Base-by-base conservation (phyloP, 2,797 vertebrate genomes). In the Gambelia wislizenii region DNA sequence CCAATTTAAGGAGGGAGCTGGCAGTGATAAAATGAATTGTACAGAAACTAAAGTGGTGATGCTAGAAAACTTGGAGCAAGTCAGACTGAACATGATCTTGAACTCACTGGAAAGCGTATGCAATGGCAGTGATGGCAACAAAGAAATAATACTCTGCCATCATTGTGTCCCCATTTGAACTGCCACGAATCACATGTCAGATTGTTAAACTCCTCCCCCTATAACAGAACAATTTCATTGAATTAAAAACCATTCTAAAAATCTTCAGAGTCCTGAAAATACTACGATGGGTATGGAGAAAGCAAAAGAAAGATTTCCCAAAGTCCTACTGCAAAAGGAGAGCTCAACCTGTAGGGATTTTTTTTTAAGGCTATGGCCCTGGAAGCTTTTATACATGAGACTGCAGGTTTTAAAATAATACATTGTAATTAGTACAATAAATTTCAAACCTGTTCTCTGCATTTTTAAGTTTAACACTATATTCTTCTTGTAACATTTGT, bases 401-500 rank as follows among this genome's bases (percentile, higher is more conserved):
- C 6, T 36, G 72, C 44, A 83, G 33, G 5, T 9, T 25, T 70
- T 52, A 10, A 49, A 44, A 16, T n/a, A 64, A 47, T 47, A 69
- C 30, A 67, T 67, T 67, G 33, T 13, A 33, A 67, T 13, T 18
- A 10, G 3, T 76, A 54, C 18, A 69, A 52, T 47, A 88, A 76
- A 5, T 49, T 69, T 92, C 95, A 90, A 25, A 99, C 99, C 98
- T 98, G 87, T 92, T 95, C 88, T 96, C 96, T 54, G 96, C 97
- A 92, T 97, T 96, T 89, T 27, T 90, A 44, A 98, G 93, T 91
- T 93, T 97, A 74, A 95, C 90, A 1, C 97, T 96, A 13, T 93
- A 94, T 89, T 98, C 97, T 86, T 97, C 96, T 91, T 97, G 95
- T 27, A 98, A 93, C 30, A 87, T 82, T 54, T 89, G 88, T 0